These are phyloP conservation scores for Drosophila paramelanica DNA, from an alignment of 2,888 invertebrate genomes.

Conservation along the genomic window DNA sequence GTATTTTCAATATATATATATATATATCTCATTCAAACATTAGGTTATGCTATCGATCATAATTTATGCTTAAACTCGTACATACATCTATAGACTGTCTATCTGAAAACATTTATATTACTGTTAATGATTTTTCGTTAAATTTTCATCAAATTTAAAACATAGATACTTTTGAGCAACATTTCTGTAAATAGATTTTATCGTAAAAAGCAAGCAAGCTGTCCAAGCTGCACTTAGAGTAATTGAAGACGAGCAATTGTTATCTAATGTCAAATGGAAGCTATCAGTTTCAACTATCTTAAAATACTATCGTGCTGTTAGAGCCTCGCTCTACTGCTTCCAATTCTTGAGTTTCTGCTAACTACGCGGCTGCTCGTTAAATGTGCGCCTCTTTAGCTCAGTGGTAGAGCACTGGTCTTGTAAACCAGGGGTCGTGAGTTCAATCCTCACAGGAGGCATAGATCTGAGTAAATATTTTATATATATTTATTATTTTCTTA, in stretches of 20 bases:
- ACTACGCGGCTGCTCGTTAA: not conserved
- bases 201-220: not conserved
- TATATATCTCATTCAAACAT: no score
- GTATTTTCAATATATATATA: no score
- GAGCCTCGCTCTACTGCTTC: not conserved
- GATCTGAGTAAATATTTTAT: not conserved
- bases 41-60: no score
- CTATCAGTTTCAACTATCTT: not conserved
- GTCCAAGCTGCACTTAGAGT: slow-evolving; percentile 10
- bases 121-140: no score
- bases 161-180: no score
- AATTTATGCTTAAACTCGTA: no score
- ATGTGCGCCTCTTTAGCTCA: slow-evolving; percentile 90
- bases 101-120: no score
- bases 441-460: slow-evolving; percentile 94
- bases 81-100: no score
- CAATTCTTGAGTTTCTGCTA: not conserved
- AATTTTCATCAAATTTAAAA: no score
- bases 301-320: not conserved
- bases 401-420: slow-evolving; percentile 96
- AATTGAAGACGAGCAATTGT: slow-evolving; percentile 9
- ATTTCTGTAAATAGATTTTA: not conserved
- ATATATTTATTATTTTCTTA: not conserved
- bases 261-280: not conserved
- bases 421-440: slow-evolving; percentile 97